Base-by-base conservation (phyloP, 2,888 invertebrate species). In the Mamestra brassicae region DNA sequence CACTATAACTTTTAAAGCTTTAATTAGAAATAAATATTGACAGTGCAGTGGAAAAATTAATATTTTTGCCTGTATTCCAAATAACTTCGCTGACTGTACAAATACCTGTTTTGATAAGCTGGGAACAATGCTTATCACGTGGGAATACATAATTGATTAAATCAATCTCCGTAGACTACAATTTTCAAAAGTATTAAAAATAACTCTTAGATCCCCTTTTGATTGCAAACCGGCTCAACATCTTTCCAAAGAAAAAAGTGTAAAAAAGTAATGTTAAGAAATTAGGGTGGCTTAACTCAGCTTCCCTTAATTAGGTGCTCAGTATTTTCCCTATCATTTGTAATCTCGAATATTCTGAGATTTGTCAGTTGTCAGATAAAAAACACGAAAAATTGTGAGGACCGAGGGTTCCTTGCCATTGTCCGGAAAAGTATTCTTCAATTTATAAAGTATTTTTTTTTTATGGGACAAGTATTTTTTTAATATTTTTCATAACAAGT, bases 241-340 rank as follows among this genome's bases (percentile, higher is more conserved):
- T 81, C 45, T 71, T 76, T 74, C 55, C 4, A 57, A 75, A 79
- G 67, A 81, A 78, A 58, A 81, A 86, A 79, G 54, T 74, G 82
- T 75, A 85, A 81, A 83, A 87, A 89, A 81, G 87, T 83, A 85
- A 88, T 83, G 80, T 85, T 80, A 78, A 82, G 83, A 88, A 83
- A 87, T 88, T 82, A 85, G 85, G 84, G 71, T 82, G 75, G 85
- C 88, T 80, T 84, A 80, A 86, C 85, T 81, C 82, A 81, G 81
- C 85, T 83, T 83, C 85, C 80, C 88, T 85, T 90, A 91, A 91
- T 91, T 90, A 89, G 89, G 83, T 76, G 85, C 85, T 88, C 87
- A 85, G 87, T 87, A 88, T 88, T 89, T 85, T 83, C 80, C 81
- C 83, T 85, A 86, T 84, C 85, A 89, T 88, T 88, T 83, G 77